Evolutionary conservation across 2,888 invertebrate species (phyloP).

Genomic region (Pilophorus perplexus): DNA sequence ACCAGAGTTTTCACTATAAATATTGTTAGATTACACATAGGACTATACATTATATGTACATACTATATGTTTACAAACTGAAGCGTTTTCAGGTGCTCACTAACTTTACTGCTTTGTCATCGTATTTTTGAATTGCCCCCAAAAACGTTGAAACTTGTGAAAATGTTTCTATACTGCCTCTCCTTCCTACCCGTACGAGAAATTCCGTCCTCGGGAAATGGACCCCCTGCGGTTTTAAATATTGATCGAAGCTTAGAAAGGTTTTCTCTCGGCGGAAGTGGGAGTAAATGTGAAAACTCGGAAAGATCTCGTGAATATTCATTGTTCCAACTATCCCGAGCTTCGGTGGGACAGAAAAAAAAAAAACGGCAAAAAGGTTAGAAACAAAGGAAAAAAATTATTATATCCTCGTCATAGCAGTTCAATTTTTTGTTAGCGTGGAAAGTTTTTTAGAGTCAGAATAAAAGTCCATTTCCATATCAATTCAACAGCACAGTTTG

Average conservation of each 20-base stretch:
- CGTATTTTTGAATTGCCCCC: too few relatives aligned
- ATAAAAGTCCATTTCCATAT: neutral
- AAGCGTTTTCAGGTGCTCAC: too few relatives aligned
- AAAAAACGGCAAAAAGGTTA: neutral
- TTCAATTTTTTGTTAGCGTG: neutral
- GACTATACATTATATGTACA: too few relatives aligned
- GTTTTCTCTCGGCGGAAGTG: constrained; percentile 15
- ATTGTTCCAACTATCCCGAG: constrained; percentile 1
- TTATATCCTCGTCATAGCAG: neutral
- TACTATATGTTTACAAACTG: too few relatives aligned
- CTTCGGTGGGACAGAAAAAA: neutral
- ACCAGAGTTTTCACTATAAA: too few relatives aligned
- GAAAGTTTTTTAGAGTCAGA: neutral
- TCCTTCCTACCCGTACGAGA: too few relatives aligned
- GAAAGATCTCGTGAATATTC: constrained; percentile 20
- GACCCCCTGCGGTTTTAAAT: constrained; percentile 21
- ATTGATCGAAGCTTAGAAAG: constrained; percentile 26
- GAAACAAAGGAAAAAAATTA: neutral
- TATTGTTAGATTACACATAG: too few relatives aligned
- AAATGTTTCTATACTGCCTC: too few relatives aligned
- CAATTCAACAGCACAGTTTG: neutral
- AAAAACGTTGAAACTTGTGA: too few relatives aligned
- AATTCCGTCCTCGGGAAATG: constrained; percentile 7
- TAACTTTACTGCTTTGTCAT: too few relatives aligned
- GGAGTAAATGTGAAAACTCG: constrained; percentile 29